phyloP scores from a whole-genome alignment of 2,113 vertebrate genomes.

The Indicator maculatus region DNA sequence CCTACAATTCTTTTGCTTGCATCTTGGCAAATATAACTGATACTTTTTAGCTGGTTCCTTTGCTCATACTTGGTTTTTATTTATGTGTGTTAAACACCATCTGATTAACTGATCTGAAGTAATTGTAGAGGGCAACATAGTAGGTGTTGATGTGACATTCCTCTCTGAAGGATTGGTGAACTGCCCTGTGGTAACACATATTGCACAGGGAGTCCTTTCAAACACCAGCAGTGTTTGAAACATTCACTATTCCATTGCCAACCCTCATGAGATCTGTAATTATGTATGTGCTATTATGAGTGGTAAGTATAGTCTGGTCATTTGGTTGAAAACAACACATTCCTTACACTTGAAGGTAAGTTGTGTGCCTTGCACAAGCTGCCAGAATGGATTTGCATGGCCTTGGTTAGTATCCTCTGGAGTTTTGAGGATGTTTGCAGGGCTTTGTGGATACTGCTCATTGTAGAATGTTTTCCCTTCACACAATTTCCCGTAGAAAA shows the following conservation, averaged over 20 bases:
- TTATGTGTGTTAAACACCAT: background rate
- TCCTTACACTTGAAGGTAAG: background rate
- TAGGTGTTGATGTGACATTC: background rate
- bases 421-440: background rate
- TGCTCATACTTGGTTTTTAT: background rate
- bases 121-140: background rate
- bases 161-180: background rate
- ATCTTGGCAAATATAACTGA: background rate
- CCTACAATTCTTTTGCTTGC: background rate
- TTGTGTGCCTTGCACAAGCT: background rate
- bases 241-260: background rate
- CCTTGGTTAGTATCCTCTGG: background rate
- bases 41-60: background rate
- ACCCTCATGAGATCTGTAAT: background rate
- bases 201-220: background rate
- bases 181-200: background rate
- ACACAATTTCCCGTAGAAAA: background rate
- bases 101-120: background rate
- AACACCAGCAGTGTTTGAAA: background rate
- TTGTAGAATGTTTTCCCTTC: background rate
- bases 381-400: background rate
- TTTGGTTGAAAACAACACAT: background rate
- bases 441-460: background rate
- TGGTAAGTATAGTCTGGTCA: background rate
- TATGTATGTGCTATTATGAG: background rate